Percentiles rank a stretch among this genome's conserved stretches.
Evolutionary conservation across 2,113 vertebrate species (phyloP).

Genomic region (Himantopus leucocephalus): DNA sequence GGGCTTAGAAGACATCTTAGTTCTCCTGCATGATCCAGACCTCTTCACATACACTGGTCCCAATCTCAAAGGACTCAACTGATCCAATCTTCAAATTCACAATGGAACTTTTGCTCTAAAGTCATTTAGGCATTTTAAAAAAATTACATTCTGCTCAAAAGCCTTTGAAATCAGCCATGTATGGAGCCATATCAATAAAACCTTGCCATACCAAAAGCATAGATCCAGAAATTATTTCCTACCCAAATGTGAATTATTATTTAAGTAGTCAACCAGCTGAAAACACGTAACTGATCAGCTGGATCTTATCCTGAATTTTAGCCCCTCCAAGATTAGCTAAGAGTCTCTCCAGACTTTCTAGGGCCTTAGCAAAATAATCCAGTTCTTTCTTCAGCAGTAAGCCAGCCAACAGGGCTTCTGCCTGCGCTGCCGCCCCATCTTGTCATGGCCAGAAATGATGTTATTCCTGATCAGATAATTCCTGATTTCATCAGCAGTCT

Average conservation of each 20-base stretch:
- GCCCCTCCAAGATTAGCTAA: constrained; percentile 84
- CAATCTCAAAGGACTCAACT: not conserved
- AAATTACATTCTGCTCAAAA: not conserved
- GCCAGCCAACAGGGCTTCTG: not conserved
- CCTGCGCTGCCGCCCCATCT: not conserved
- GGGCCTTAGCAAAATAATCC: constrained; percentile 87
- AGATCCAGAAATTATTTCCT: not conserved
- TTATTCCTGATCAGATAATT: not conserved
- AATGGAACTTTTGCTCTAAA: not conserved
- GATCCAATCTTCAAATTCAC: not conserved
- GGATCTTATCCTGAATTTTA: not conserved
- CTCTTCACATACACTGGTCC: not conserved
- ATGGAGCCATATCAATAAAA: not conserved
- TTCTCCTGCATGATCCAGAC: not conserved
- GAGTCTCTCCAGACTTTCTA: constrained; percentile 83
- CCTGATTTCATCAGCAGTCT: not conserved
- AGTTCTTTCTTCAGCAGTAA: constrained; percentile 92
- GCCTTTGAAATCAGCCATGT: not conserved
- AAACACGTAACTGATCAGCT: not conserved
- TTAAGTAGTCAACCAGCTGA: not conserved
- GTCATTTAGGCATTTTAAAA: not conserved
- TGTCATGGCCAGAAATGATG: not conserved
- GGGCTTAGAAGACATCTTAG: not conserved
- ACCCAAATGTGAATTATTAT: not conserved
- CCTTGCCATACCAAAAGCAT: not conserved